Percentiles rank a stretch among this genome's conserved stretches.
These are phyloP conservation scores for Galemys pyrenaicus DNA, from an alignment of 2,113 vertebrate species.

Conservation along the genomic window DNA sequence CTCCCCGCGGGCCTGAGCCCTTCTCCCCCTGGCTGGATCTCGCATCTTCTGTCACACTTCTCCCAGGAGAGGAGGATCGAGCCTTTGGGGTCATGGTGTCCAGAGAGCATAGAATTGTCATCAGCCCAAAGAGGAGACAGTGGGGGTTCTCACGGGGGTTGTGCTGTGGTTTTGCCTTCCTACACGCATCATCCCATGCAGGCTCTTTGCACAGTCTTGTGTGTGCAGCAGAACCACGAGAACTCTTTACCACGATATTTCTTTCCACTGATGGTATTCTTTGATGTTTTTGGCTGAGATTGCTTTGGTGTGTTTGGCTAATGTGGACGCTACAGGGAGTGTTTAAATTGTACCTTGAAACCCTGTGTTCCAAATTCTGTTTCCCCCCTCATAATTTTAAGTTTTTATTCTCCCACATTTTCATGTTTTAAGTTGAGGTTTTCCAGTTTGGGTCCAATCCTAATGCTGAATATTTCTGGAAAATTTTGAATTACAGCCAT, in stretches of 20 bases:
- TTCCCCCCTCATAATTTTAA: background rate
- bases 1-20: background rate
- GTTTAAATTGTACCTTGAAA: background rate
- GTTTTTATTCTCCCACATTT: slow-evolving; percentile 14
- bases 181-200: slow-evolving; percentile 51
- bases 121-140: slow-evolving; percentile 30
- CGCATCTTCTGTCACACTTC: background rate
- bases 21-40: background rate
- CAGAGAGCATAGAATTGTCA: slow-evolving; percentile 28
- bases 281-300: slow-evolving; percentile 41
- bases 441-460: slow-evolving; percentile 13
- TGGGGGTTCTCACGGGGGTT: slow-evolving; percentile 28
- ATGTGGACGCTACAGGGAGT: background rate
- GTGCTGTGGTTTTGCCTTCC: slow-evolving; percentile 71
- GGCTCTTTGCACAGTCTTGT: slow-evolving; percentile 69
- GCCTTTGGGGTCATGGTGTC: background rate
- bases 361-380: background rate
- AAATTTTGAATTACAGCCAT: slow-evolving; percentile 24
- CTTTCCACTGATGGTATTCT: slow-evolving; percentile 67
- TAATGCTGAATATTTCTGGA: slow-evolving; percentile 53
- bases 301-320: slow-evolving; percentile 49
- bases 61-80: background rate
- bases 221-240: slow-evolving; percentile 72
- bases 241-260: slow-evolving; percentile 75
- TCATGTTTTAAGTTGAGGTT: slow-evolving; percentile 49